Base-by-base conservation (phyloP, 30 jellyfish, hydroid and myxozoan genomes). In the Aurelia sp. region DNA sequence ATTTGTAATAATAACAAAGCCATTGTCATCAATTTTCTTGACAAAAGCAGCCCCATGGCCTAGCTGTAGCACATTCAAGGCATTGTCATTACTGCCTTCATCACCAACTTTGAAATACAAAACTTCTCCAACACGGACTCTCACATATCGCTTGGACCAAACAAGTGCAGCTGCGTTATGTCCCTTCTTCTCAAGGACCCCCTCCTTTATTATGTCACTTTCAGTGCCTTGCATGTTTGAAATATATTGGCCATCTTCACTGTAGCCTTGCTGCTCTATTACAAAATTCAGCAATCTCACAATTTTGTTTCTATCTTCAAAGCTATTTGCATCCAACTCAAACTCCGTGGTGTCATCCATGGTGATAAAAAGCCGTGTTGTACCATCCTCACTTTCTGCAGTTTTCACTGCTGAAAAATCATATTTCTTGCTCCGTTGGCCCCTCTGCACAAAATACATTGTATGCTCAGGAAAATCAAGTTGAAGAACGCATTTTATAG, bases 121-220 rank as follows among this genome's bases (percentile, higher is more conserved):
- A 58, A 93, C 40, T 86, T 88, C 97, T 67, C 98, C 98, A 40
- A 47, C 75, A 6, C 75, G 75, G 16, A 93, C 78, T 52, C 97
- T 78, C 20, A 93, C 94, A 74, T 71, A 88, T 41, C 98, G 91
- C 63, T 82, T 93, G 2, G 98, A 73, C 98, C 98, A 93, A 57
- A 93, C 87, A 21, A 93, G 80, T 30, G 82, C 52, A 24, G 98
- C 97, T 13, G 98, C 98, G 67, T 93, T 93, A 55, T 87, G 98
- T 13, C 98, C 98, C 31, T 71, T 88, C 74, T 93, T 93, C 86
- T 93, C 98, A 18, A 93, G 64, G 31, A 87, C 18, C 13, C 94
- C 97, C 74, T 93, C 98, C 31, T 81, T 81, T 35, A 93, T 59
- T 10, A 88, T 86, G 19, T 84, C 88, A 64, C 64, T 33, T 10